phyloP scores from a whole-genome alignment of 2,797 vertebrate genomes.

The Tolypeutes matacus region DNA sequence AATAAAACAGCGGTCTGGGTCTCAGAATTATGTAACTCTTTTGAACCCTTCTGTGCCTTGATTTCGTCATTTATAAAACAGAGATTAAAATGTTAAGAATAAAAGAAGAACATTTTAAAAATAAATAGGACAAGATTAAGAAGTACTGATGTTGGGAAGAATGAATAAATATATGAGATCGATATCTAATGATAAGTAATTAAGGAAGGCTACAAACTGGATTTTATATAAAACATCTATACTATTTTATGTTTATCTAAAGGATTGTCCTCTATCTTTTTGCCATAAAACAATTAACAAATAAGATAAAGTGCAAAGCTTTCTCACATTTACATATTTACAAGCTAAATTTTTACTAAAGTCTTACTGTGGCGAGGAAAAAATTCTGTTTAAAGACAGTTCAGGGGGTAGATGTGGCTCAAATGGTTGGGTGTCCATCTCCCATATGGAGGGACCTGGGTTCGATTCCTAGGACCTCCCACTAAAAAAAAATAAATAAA shows the following conservation, averaged over 20 bases:
- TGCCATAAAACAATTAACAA: constrained; percentile 29
- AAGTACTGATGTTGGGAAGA: background rate
- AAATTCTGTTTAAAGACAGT: background rate
- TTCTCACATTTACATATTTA: background rate
- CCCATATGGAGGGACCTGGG: too few species aligned
- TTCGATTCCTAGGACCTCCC: too few species aligned
- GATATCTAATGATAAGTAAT: background rate
- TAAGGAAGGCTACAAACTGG: background rate
- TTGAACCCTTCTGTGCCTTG: background rate
- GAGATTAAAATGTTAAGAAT: background rate
- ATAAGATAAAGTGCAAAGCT: background rate
- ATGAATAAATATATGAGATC: background rate
- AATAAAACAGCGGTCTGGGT: background rate
- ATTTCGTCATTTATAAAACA: constrained; percentile 44
- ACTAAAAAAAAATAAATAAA: too few species aligned
- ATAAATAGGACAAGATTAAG: background rate
- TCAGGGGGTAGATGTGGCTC: too few species aligned
- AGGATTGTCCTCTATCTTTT: background rate
- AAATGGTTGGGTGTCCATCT: too few species aligned
- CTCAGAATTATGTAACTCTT: background rate
- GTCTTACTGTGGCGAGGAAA: background rate
- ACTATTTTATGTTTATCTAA: background rate
- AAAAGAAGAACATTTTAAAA: constrained; percentile 3
- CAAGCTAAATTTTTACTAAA: background rate
- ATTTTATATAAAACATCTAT: background rate